phyloP scores from a whole-genome alignment of 1,140 invertebrate species.

The Calliopsis andreniformis region DNA sequence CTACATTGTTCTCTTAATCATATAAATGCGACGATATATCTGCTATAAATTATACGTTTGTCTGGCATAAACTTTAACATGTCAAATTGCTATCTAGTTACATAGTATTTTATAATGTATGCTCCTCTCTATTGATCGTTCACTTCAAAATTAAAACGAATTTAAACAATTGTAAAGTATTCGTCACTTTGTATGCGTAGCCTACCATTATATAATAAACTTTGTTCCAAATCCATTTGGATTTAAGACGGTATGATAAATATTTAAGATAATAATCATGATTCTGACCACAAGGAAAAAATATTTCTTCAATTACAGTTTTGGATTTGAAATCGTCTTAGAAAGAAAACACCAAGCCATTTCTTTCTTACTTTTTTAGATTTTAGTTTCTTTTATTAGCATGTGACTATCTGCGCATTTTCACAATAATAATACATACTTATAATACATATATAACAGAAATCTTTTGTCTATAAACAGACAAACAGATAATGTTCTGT shows the following conservation, averaged over 20 bases:
- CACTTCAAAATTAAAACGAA: slow-evolving; percentile 2
- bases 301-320: not conserved
- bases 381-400: slow-evolving; percentile 47
- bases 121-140: not conserved
- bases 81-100: not conserved
- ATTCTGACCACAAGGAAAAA: not conserved
- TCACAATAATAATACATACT: slow-evolving; percentile 53
- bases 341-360: slow-evolving; percentile 24
- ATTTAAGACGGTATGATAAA: not conserved
- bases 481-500: slow-evolving; percentile 39
- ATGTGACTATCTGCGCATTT: slow-evolving; percentile 42
- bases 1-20: not conserved
- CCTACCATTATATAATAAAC: not conserved
- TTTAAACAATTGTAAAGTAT: not conserved
- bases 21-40: slow-evolving; percentile 41
- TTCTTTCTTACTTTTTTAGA: slow-evolving; percentile 17
- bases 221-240: not conserved
- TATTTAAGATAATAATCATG: not conserved
- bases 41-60: slow-evolving; percentile 34
- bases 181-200: not conserved
- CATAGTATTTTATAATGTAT: not conserved
- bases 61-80: slow-evolving; percentile 22
- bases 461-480: slow-evolving; percentile 31
- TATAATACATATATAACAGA: slow-evolving; percentile 52
- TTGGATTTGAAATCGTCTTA: not conserved